phyloP scores from a whole-genome alignment of 2,888 invertebrate genomes.

The Patella pellucida region DNA sequence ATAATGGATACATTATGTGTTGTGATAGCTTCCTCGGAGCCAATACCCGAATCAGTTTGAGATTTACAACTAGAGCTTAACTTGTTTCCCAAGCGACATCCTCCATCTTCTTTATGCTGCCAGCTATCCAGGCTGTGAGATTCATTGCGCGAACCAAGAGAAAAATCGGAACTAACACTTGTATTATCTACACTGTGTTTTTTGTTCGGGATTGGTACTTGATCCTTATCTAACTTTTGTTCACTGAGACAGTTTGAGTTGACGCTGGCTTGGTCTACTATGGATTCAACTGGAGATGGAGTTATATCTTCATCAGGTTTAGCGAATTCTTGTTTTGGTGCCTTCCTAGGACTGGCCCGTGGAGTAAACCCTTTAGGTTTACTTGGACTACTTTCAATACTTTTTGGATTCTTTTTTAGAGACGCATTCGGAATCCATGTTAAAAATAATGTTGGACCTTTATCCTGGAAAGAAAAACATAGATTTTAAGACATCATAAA shows the following conservation, averaged over 20 bases:
- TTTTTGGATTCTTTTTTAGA: constrained; percentile 83
- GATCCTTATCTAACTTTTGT: background rate
- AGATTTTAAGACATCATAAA: constrained; percentile 3
- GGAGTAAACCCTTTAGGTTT: constrained; percentile 55
- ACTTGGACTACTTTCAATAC: constrained; percentile 68
- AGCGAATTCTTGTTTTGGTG: constrained; percentile 60
- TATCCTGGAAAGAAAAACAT: constrained; percentile 50
- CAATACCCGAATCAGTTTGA: constrained; percentile 56
- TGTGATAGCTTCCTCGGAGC: constrained; percentile 34
- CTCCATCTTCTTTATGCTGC: constrained; percentile 39
- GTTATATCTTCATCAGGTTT: constrained; percentile 45
- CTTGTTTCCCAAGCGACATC: constrained; percentile 34
- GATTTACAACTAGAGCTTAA: constrained; percentile 51
- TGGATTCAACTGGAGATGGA: constrained; percentile 50
- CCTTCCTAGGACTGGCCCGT: constrained; percentile 55
- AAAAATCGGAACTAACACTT: constrained; percentile 52
- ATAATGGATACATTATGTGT: constrained; percentile 22
- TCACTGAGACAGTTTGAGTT: constrained; percentile 8
- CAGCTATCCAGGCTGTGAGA: constrained; percentile 39
- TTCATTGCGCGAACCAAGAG: constrained; percentile 46
- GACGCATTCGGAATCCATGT: constrained; percentile 97
- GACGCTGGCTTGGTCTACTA: constrained; percentile 41
- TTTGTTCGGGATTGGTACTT: background rate
- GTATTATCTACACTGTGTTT: constrained; percentile 49
- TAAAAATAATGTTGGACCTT: constrained; percentile 83